Conservation (phyloP, 1,140 invertebrate species). For the Leucophenga varia region DNA sequence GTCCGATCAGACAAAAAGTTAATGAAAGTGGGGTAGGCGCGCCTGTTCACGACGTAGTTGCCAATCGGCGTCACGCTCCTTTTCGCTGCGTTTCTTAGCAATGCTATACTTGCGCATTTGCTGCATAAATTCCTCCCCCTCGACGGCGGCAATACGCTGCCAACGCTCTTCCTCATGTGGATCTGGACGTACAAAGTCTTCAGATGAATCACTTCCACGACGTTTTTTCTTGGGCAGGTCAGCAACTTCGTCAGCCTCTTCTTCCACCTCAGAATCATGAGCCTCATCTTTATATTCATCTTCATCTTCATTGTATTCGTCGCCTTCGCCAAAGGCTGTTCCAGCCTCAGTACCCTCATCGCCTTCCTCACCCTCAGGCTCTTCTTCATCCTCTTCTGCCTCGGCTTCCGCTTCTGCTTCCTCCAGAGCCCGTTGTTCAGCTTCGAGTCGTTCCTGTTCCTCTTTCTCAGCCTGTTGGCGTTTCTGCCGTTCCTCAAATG, state of each 20-base stretch:
- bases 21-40: conserved; percentile 47
- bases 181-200: conserved; percentile 48
- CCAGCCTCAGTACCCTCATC: conserved; percentile 33
- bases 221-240: conserved; percentile 28
- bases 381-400: conserved; percentile 36
- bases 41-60: conserved; percentile 43
- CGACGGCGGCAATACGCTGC: conserved; percentile 46
- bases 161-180: conserved; percentile 48
- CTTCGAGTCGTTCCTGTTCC: conserved; percentile 40
- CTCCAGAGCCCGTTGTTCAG: conserved; percentile 35
- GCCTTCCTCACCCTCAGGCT: conserved; percentile 40
- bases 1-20: conserved; percentile 76
- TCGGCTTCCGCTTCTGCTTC: conserved; percentile 30
- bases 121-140: conserved; percentile 52
- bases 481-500: conserved; percentile 50
- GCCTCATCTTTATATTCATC: conserved; percentile 17
- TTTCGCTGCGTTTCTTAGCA: conserved; percentile 41
- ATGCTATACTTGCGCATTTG: conserved; percentile 53
- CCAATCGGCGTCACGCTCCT: conserved; percentile 54
- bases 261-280: conserved; percentile 14
- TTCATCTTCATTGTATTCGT: conserved; percentile 32
- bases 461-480: conserved; percentile 45
- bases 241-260: conserved; percentile 23
- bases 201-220: conserved; percentile 45
- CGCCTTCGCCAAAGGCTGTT: conserved; percentile 7